Conservation (phyloP, 2,113 vertebrate genomes). For the Ammodytes dubius region DNA sequence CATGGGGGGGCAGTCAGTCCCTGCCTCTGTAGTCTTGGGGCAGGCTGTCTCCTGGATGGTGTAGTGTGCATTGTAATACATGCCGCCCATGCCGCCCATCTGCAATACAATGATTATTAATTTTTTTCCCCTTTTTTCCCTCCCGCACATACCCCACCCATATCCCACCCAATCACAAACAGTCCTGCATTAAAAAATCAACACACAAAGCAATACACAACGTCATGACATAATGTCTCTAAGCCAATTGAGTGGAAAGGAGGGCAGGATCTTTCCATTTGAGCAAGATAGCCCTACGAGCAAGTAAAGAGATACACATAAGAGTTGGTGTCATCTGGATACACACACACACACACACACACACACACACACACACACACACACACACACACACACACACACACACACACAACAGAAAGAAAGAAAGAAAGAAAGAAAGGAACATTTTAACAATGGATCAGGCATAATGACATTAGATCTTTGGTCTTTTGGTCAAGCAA, state of each 20-base stretch:
- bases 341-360: slow-evolving; percentile 25
- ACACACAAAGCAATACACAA: too few species aligned
- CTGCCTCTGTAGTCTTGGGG: slow-evolving; percentile 17
- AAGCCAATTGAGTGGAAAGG: too few species aligned
- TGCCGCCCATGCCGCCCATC: background rate
- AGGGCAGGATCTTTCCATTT: too few species aligned
- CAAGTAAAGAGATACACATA: too few species aligned
- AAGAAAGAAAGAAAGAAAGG: background rate
- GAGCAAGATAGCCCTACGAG: too few species aligned
- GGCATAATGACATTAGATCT: background rate
- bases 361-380: background rate
- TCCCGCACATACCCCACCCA: too few species aligned
- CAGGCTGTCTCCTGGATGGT: slow-evolving; percentile 85
- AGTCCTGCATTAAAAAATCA: too few species aligned
- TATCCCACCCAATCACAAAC: too few species aligned
- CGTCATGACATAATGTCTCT: too few species aligned
- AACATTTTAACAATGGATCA: background rate
- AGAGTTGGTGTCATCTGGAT: slow-evolving; percentile 67
- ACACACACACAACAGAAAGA: too few species aligned
- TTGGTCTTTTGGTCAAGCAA: background rate
- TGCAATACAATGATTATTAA: too few species aligned
- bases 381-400: background rate
- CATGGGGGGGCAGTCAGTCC: slow-evolving; percentile 74
- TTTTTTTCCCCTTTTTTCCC: too few species aligned
- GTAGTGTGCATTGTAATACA: slow-evolving; percentile 75